Conservation (phyloP, 2,888 invertebrate genomes). For the Tenthredo notha region DNA sequence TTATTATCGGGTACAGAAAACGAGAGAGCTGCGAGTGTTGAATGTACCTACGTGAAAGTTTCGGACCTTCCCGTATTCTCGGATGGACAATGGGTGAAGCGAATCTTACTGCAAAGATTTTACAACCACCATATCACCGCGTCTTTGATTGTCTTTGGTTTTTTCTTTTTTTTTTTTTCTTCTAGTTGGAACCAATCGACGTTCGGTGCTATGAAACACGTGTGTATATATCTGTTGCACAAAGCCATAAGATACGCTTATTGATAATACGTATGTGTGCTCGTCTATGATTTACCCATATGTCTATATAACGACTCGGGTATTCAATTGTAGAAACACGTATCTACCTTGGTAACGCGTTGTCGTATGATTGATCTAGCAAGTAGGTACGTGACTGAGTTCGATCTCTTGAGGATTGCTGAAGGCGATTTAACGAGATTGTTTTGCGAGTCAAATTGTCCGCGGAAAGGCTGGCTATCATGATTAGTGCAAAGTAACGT, state of each 20-base stretch:
- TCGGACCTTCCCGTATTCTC: slow-evolving; percentile 17
- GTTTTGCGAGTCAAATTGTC: slow-evolving; percentile 20
- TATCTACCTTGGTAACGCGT: slow-evolving; percentile 27
- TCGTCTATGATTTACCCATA: not conserved
- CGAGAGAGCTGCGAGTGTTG: not conserved
- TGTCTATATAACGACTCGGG: not conserved
- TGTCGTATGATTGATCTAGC: slow-evolving; percentile 48
- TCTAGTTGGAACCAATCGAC: slow-evolving; percentile 41
- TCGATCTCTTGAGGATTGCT: slow-evolving; percentile 23
- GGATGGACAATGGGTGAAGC: slow-evolving; percentile 50
- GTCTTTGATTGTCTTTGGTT: slow-evolving; percentile 12
- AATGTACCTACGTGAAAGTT: slow-evolving; percentile 44
- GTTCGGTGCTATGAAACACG: not conserved
- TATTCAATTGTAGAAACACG: slow-evolving; percentile 35
- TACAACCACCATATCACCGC: not conserved
- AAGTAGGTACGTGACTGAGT: slow-evolving; percentile 35
- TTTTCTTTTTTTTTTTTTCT: too few species aligned
- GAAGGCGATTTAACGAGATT: slow-evolving; percentile 23
- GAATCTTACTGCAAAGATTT: slow-evolving; percentile 41
- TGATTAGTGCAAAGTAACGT: not conserved
- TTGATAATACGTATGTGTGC: not conserved
- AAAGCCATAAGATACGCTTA: not conserved
- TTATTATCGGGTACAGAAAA: slow-evolving; percentile 41
- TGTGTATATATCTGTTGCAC: not conserved
- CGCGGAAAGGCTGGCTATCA: not conserved